Percentiles rank a stretch among this genome's conserved stretches.
These are phyloP conservation scores for Osmoderma eremita DNA, from an alignment of 2,888 invertebrate species.

Conservation along the genomic window DNA sequence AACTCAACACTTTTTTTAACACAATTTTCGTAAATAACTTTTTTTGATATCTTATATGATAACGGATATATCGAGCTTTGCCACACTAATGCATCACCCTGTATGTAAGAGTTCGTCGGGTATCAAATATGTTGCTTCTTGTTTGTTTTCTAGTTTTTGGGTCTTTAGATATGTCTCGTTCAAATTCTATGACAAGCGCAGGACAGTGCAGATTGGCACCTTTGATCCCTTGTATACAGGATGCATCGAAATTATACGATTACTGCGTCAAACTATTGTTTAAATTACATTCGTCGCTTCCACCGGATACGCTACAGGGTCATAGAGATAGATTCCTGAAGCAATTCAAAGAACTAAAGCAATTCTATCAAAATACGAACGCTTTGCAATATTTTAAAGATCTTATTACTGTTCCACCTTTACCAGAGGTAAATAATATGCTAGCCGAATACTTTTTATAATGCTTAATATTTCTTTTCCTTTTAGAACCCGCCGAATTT, in stretches of 20 bases:
- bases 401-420: constrained; percentile 89
- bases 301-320: constrained; percentile 89
- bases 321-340: constrained; percentile 90
- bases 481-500: constrained; percentile 91
- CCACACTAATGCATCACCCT: too few relatives aligned
- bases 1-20: too few relatives aligned
- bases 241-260: constrained; percentile 96
- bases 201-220: constrained; percentile 98
- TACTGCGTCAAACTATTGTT: constrained; percentile 96
- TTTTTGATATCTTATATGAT: too few relatives aligned
- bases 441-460: constrained; percentile 28
- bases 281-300: constrained; percentile 89
- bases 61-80: too few relatives aligned
- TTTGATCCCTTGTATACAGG: constrained; percentile 93
- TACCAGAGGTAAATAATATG: constrained; percentile 80
- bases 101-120: background rate
- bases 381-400: constrained; percentile 98
- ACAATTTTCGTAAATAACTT: too few relatives aligned
- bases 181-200: constrained; percentile 96
- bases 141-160: constrained; percentile 79
- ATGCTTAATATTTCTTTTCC: background rate
- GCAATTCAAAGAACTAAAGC: constrained; percentile 87
- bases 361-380: constrained; percentile 92
- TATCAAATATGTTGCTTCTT: background rate
- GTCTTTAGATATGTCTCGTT: constrained; percentile 90